Percentiles rank a stretch among this genome's conserved stretches.
Conservation (phyloP, 2,888 invertebrate genomes). For the Lasioglossum vierecki region DNA sequence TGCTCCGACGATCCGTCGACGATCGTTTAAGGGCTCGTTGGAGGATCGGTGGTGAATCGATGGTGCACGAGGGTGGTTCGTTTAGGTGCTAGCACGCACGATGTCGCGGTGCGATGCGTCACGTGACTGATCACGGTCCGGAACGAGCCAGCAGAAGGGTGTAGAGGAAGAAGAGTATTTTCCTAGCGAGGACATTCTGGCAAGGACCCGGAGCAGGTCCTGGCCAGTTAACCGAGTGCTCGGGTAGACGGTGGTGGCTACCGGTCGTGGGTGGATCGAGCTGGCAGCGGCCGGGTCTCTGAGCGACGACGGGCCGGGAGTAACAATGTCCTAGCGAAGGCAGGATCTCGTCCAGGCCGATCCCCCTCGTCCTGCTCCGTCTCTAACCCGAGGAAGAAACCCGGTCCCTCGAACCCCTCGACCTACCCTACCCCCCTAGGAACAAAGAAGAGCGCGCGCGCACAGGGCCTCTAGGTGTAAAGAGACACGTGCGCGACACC, state of each 20-base stretch:
- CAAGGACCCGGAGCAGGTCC: conserved; percentile 44
- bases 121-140: conserved; percentile 62
- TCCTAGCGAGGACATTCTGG: conserved; percentile 18
- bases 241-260: conserved; percentile 70
- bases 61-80: conserved; percentile 65
- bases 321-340: conserved; percentile 82
- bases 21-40: neutral
- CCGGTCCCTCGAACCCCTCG: conserved; percentile 33
- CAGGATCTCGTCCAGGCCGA: conserved; percentile 75
- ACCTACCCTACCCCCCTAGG: conserved; percentile 32
- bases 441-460: conserved; percentile 37
- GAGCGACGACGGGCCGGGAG: conserved; percentile 60
- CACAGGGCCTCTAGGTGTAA: conserved; percentile 13
- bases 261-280: conserved; percentile 60
- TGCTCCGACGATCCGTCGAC: neutral
- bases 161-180: conserved; percentile 3
- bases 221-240: conserved; percentile 40
- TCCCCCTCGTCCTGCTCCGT: conserved; percentile 77
- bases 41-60: conserved; percentile 55
- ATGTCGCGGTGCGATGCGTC: conserved; percentile 63
- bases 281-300: conserved; percentile 62
- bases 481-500: conserved; percentile 31
- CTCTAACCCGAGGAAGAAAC: conserved; percentile 64
- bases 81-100: conserved; percentile 51
- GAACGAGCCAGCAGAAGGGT: conserved; percentile 1